These are phyloP conservation scores for Apotomis turbidana DNA, from an alignment of 2,888 invertebrate species.

Conservation along the genomic window DNA sequence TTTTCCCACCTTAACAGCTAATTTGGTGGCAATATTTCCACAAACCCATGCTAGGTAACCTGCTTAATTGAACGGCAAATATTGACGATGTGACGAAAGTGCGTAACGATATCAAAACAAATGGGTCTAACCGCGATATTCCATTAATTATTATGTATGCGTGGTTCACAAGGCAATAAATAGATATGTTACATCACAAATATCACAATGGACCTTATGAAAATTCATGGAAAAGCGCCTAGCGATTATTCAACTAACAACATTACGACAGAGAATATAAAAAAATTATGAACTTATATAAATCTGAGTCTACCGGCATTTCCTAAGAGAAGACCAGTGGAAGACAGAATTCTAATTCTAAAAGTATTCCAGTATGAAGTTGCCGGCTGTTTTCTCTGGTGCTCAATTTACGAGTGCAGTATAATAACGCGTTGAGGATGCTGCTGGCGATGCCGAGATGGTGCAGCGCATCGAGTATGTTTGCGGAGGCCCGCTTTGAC, in stretches of 20 bases:
- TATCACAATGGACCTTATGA: constrained; percentile 1
- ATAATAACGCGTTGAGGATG: no score
- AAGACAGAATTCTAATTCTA: no score
- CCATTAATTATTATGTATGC: constrained; percentile 30
- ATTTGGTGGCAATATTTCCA: neutral
- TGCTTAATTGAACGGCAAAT: constrained; percentile 37
- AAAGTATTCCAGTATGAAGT: no score
- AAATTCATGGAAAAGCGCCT: neutral
- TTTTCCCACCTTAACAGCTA: neutral
- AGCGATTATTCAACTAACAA: neutral
- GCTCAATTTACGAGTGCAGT: no score
- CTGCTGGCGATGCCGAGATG: no score
- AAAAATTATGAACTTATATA: no score
- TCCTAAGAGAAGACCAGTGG: no score
- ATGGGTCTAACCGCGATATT: constrained; percentile 13
- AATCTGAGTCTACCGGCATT: no score
- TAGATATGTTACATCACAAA: constrained; percentile 11
- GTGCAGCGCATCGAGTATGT: no score
- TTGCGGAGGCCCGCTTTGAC: no score
- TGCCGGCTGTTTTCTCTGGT: no score
- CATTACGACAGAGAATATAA: neutral
- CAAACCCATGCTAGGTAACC: constrained; percentile 4
- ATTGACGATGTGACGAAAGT: constrained; percentile 34
- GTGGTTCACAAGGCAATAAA: neutral
- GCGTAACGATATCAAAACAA: constrained; percentile 28